phyloP scores from a whole-genome alignment of 2,797 vertebrate genomes.

The Oreochromis mossambicus region DNA sequence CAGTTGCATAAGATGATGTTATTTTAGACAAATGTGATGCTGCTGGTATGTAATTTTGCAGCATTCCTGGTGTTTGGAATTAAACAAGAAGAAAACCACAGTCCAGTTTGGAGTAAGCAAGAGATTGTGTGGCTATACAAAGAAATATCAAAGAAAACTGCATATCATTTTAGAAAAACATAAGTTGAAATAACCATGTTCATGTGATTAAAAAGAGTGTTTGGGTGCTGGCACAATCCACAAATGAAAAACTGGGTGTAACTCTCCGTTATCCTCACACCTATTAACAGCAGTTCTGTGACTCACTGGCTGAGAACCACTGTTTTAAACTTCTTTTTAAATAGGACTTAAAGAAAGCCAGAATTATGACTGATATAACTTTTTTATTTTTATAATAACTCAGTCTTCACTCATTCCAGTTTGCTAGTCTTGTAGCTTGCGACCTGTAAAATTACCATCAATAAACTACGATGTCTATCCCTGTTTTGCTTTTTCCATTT shows the following conservation, averaged over 20 bases:
- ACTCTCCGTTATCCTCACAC: background rate
- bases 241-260: background rate
- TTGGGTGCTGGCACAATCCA: slow-evolving; percentile 35
- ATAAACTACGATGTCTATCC: slow-evolving; percentile 39
- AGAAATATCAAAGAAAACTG: background rate
- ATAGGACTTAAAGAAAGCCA: background rate
- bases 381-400: background rate
- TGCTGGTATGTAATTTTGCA: slow-evolving; percentile 32
- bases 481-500: background rate
- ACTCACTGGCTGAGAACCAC: slow-evolving; percentile 28
- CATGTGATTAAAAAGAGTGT: background rate
- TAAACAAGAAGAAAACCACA: background rate
- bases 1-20: background rate
- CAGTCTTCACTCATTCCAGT: slow-evolving; percentile 11
- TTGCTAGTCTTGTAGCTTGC: slow-evolving; percentile 22
- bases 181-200: background rate
- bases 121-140: background rate
- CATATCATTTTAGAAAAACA: background rate
- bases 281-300: background rate
- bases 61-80: slow-evolving; percentile 15
- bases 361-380: background rate
- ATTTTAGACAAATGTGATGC: slow-evolving; percentile 12
- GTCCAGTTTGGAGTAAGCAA: background rate
- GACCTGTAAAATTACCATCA: slow-evolving; percentile 15
- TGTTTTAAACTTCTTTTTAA: slow-evolving; percentile 16